Base-by-base conservation (phyloP, 1,140 invertebrate genomes). In the Drosophila ironensis region DNA sequence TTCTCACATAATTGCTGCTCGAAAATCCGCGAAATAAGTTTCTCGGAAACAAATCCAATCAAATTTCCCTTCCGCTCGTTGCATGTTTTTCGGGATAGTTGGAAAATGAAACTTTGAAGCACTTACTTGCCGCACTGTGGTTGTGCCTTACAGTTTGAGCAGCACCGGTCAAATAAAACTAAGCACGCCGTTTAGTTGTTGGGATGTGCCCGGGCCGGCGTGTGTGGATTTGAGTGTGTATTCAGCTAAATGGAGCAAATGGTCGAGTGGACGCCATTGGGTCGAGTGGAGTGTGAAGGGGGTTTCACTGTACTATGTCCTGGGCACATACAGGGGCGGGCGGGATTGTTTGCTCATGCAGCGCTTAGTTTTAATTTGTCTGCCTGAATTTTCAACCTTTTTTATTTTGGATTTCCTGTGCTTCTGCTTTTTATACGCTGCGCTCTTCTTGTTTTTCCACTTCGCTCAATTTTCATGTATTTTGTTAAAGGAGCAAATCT, bases 351-450 rank as follows among this genome's bases (percentile, higher is more conserved):
- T 82, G 78, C 75, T 64, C 69, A 77, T 77, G 69, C 47, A 82
- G 69, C 78, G 78, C 78, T 82, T 82, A 82, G 78, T 82, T 82
- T 82, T 82, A 82, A 82, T 82, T 82, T 82, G 78, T 84, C 78
- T 82, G 72, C 69, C 64, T 66, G 69, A 75, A 69, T 54, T 77
- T 70, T n/a, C n/a, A n/a, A n/a, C n/a, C n/a, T n/a, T n/a, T n/a
- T n/a, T n/a, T n/a, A n/a, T n/a, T n/a, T 45, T 46, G 28, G 70
- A 40, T 70, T 69, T 44, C 47, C 17, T 27, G 24, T 68, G 20
- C 33, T 40, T 27, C 27, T 22, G 47, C 30, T 48, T 68, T 56
- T 67, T 57, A 57, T 70, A 42, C 44, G 42, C 30, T 42, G 11
- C 19, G 22, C 17, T 9, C 25, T 56, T 35, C 47, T 19, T 38